A percentile compares a stretch with the other conserved stretches of the same genome.
Conservation (phyloP, 2,113 vertebrate genomes). For the Psephotus haematonotus region DNA sequence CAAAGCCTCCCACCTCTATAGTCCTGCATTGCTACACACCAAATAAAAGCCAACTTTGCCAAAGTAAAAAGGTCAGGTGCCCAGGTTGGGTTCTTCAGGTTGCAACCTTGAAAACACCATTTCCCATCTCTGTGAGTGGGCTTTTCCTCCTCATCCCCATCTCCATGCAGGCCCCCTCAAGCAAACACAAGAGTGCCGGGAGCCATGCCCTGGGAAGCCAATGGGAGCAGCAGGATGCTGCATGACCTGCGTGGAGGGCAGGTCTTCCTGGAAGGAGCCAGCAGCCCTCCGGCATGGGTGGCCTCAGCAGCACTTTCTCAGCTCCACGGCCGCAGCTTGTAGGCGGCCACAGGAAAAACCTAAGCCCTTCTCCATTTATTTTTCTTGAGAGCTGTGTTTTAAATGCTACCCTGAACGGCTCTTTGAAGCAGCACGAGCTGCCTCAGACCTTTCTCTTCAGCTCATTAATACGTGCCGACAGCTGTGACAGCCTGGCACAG, state of each 20-base stretch:
- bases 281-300: neutral
- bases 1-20: neutral
- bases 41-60: neutral
- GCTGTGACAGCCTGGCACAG: neutral
- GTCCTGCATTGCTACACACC: rapidly evolving
- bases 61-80: rapidly evolving
- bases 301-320: neutral
- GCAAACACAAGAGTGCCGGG: rapidly evolving
- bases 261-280: neutral
- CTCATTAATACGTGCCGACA: neutral
- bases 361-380: conserved; percentile 26
- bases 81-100: neutral
- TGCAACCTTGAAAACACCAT: neutral
- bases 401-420: neutral
- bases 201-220: neutral
- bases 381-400: conserved; percentile 17
- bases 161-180: neutral
- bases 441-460: neutral
- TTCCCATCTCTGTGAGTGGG: rapidly evolving
- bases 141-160: neutral
- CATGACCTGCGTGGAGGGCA: rapidly evolving
- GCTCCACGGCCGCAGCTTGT: neutral
- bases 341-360: neutral
- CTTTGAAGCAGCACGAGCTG: conserved; percentile 17
- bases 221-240: neutral